Base-by-base conservation (phyloP, 2,888 invertebrate genomes). In the Pharmacophagus antenor region DNA sequence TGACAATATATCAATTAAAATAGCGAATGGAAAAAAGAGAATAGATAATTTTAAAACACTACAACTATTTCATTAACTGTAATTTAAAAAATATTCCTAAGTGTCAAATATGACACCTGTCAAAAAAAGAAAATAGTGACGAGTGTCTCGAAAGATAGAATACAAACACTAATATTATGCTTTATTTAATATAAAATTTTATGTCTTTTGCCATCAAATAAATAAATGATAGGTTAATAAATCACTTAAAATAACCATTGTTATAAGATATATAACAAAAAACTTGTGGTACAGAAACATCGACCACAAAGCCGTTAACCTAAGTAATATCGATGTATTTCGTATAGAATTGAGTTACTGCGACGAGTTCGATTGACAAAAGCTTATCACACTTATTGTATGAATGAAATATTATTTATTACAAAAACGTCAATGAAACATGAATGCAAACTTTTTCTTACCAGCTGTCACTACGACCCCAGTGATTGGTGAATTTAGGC, bases 131-230 rank as follows among this genome's bases (percentile, higher is more conserved):
- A 42, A 67, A 62, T 66, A 70, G 65, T 69, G 65, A 62, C 66
- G 55, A 67, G 69, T 58, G 67, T 68, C 67, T 68, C 67, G 57
- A 62, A 61, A 65, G 61, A 65, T 61, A 64, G 63, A 69, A 63
- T 66, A 72, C 62, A 48, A 59, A 56, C 63, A 68, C 68, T 72
- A 73, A 63, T 71, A 68, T 67, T 69, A 72, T 75, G 72, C 73
- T 74, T 77, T 69, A 77, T 78, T 74, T 73, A 76, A 67, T 61
- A 74, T 72, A 63, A 76, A 76, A 77, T 74, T 76, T 74, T 74
- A 72, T 75, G 47, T 83, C 80, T 82, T 75, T 70, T 70, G 44
- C 63, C 63, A 70, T 68, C 70, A 72, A 72, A 75, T 70, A 74
- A 73, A 74, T 71, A 72, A 73, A 67, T 63, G 69, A 70, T 72